phyloP scores from a whole-genome alignment of 2,113 vertebrate genomes.

The Dolichallabes microphthalmus region DNA sequence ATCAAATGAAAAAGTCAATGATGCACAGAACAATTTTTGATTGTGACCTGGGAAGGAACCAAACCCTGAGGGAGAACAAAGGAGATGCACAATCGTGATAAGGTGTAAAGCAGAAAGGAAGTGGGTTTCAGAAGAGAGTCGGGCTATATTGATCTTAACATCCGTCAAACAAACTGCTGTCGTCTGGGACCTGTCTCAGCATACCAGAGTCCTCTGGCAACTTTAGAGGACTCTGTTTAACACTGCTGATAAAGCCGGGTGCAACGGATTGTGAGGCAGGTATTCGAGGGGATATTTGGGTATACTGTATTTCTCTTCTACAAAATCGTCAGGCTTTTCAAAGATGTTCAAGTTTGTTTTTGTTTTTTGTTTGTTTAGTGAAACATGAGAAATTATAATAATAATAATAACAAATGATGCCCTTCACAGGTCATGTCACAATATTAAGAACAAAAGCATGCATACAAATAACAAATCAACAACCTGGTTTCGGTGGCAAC shows the following conservation, averaged over 20 bases:
- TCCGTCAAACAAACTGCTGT: conserved; percentile 37
- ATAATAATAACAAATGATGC: neutral
- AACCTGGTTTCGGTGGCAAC: neutral
- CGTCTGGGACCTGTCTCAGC: conserved; percentile 9
- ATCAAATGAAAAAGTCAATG: neutral
- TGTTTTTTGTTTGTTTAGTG: neutral
- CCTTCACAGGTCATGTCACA: neutral
- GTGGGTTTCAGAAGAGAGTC: conserved; percentile 31
- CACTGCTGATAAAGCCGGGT: neutral
- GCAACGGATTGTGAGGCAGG: neutral
- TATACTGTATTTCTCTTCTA: neutral
- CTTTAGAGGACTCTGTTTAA: neutral
- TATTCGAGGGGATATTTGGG: neutral
- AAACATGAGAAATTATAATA: neutral
- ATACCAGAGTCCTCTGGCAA: conserved; percentile 6
- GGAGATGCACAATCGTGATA: conserved; percentile 29
- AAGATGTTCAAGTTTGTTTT: neutral
- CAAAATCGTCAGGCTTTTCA: neutral
- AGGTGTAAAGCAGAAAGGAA: conserved; percentile 25
- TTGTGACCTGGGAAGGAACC: neutral
- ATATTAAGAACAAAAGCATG: neutral
- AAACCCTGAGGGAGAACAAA: neutral
- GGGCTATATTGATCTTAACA: conserved; percentile 41
- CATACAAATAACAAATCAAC: too few relatives aligned
- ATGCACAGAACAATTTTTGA: neutral